Percentiles rank a stretch among this genome's conserved stretches.
These are phyloP conservation scores for Bradypus variegatus DNA, from an alignment of 2,797 vertebrate genomes.

Conservation along the genomic window DNA sequence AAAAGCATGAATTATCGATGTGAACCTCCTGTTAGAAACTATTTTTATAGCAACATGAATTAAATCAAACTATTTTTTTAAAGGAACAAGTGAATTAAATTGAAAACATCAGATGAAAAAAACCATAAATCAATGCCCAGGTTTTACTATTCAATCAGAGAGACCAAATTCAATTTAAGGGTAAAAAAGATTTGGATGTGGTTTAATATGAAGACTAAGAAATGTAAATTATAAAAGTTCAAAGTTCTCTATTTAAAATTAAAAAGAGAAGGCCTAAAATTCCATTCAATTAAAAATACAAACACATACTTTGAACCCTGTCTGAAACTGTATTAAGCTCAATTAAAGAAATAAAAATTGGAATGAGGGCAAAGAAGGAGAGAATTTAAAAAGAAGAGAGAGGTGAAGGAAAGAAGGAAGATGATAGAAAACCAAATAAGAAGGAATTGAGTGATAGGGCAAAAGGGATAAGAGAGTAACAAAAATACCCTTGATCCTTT, in stretches of 20 bases:
- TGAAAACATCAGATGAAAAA: neutral
- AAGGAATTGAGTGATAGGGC: neutral
- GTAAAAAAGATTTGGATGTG: neutral
- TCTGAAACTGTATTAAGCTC: neutral
- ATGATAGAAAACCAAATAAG: neutral
- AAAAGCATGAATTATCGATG: neutral
- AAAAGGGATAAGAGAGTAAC: neutral
- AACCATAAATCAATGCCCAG: neutral
- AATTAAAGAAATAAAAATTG: neutral
- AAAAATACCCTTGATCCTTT: neutral
- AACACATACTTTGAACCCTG: neutral
- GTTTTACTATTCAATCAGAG: neutral
- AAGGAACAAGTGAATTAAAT: neutral
- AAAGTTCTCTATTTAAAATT: neutral
- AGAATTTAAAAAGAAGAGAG: neutral
- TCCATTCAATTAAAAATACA: neutral
- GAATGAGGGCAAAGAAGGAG: neutral
- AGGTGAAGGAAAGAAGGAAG: neutral
- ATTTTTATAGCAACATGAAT: neutral
- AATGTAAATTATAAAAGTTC: neutral
- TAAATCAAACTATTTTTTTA: neutral
- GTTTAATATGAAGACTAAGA: neutral
- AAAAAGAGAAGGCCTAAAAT: neutral
- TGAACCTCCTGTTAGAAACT: neutral
- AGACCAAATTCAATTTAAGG: neutral